Conservation (phyloP, 2,888 invertebrate genomes). For the Desoria tigrina region DNA sequence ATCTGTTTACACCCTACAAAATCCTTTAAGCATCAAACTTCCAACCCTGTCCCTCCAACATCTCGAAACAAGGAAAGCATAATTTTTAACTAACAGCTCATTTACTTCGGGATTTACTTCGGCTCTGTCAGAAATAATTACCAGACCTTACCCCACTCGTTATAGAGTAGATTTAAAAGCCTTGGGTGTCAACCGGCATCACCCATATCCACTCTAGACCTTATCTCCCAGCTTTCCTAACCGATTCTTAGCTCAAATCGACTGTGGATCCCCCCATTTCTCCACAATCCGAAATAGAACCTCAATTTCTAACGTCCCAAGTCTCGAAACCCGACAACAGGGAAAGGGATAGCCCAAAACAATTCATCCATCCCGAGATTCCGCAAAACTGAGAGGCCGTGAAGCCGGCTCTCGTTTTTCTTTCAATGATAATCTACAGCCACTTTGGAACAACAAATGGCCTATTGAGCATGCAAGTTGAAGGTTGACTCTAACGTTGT, state of each 20-base stretch:
- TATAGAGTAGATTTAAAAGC: not conserved
- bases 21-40: too few relatives aligned
- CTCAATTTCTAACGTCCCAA: too few relatives aligned
- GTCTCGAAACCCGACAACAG: not conserved
- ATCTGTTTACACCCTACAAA: conserved; percentile 10
- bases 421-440: conserved; percentile 2
- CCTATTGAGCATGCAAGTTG: conserved; percentile 11
- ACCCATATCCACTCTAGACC: not conserved
- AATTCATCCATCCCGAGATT: not conserved
- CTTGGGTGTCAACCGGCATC: not conserved
- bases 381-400: conserved; percentile 11
- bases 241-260: too few relatives aligned
- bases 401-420: conserved; percentile 14
- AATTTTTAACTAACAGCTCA: conserved; percentile 18
- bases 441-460: conserved; percentile 17
- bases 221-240: too few relatives aligned
- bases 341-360: conserved; percentile 6
- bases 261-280: too few relatives aligned
- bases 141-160: conserved; percentile 12
- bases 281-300: too few relatives aligned
- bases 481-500: too few relatives aligned
- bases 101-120: conserved; percentile 4
- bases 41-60: not conserved
- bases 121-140: conserved; percentile 13
- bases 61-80: not conserved